Conservation (phyloP, 2,797 vertebrate genomes). For the Pelodytes ibericus region DNA sequence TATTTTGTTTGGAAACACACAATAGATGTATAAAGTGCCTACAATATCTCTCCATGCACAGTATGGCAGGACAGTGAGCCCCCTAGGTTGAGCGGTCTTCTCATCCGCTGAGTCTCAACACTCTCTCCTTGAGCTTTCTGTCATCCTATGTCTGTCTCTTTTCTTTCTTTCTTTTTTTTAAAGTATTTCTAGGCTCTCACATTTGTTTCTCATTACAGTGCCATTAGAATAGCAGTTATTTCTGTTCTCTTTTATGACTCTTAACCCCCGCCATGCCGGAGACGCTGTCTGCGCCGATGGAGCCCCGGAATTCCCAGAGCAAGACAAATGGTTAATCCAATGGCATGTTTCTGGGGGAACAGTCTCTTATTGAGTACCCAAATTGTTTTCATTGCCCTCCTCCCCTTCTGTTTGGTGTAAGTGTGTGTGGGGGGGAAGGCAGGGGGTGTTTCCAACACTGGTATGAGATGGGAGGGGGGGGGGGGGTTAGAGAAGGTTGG, state of each 20-base stretch:
- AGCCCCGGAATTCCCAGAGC: no score
- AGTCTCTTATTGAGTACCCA: conserved; percentile 66
- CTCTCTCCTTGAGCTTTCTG: conserved; percentile 15
- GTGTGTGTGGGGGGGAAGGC: no score
- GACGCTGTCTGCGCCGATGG: neutral
- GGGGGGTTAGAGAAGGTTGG: conserved; percentile 59
- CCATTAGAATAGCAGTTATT: conserved; percentile 78
- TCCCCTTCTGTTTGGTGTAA: conserved; percentile 64
- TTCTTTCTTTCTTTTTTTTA: neutral
- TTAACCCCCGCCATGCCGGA: conserved; percentile 35
- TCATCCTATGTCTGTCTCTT: conserved; percentile 35
- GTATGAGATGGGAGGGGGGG: conserved; percentile 58
- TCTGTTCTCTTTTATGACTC: conserved; percentile 81
- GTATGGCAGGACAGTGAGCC: no score
- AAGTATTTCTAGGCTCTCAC: conserved; percentile 62
- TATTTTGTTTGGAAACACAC: no score
- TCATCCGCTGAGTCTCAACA: no score
- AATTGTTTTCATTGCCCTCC: conserved; percentile 50
- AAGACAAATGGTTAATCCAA: conserved; percentile 20
- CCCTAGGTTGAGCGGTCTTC: no score
- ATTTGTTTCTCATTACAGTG: conserved; percentile 92
- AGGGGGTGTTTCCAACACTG: conserved; percentile 37
- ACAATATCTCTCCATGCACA: no score
- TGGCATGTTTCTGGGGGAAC: conserved; percentile 45
- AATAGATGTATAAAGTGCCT: no score